Evolutionary conservation across 2,797 vertebrate species (phyloP).

Genomic region (Neosalanx taihuensis): DNA sequence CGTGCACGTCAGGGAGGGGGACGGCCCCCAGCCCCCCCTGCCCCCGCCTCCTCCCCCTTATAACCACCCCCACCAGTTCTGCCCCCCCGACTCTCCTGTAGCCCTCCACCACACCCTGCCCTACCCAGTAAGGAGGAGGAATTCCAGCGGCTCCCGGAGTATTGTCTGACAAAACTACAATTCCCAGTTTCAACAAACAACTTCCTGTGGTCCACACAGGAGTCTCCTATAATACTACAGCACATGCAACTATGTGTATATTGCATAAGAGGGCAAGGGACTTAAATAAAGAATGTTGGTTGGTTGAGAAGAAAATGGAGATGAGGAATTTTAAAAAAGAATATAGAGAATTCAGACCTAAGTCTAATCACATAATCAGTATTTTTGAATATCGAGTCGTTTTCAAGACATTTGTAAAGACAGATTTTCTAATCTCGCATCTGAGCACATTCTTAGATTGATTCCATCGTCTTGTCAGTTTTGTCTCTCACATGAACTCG

Average conservation of each 20-base stretch:
- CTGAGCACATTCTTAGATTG: constrained; percentile 49
- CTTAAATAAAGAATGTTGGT: constrained; percentile 10
- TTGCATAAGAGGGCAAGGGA: constrained; percentile 14
- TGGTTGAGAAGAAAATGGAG: constrained; percentile 23
- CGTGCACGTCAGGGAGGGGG: constrained; percentile 73
- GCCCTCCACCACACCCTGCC: constrained; percentile 85
- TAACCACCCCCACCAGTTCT: constrained; percentile 96
- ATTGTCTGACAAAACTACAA: constrained; percentile 72
- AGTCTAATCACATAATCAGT: constrained; percentile 31
- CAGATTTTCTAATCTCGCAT: constrained; percentile 35
- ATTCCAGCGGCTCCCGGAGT: constrained; percentile 93
- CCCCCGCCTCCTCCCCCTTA: constrained; percentile 95
- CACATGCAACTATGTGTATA: constrained; percentile 34
- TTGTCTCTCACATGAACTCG: constrained; percentile 31
- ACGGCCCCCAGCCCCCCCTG: constrained; percentile 88
- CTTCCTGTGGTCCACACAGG: neutral
- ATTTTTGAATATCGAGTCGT: constrained; percentile 41
- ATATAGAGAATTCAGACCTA: constrained; percentile 11
- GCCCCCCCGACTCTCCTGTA: constrained; percentile 90
- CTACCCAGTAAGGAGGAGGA: constrained; percentile 85
- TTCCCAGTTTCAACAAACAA: constrained; percentile 5
- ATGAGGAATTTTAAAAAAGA: neutral
- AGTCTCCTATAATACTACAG: neutral
- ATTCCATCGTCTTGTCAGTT: constrained; percentile 15
- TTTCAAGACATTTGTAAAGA: constrained; percentile 47